Evolutionary conservation across 2,797 vertebrate species (phyloP), one percentile per base, ranked within the genome.

Genomic region (Premnoplex brunnescens): DNA sequence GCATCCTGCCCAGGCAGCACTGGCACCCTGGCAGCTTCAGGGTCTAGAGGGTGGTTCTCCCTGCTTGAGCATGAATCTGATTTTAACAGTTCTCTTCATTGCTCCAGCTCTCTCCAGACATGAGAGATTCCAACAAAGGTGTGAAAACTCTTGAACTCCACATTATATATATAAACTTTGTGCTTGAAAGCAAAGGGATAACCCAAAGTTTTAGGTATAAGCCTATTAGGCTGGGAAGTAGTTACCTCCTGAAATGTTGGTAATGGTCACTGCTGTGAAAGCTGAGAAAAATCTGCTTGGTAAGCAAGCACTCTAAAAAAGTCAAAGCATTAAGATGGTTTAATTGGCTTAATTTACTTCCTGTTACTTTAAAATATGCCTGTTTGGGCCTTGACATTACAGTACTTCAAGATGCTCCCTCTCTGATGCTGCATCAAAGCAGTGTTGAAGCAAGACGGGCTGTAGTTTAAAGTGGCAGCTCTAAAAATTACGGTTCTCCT

Each of bases 281-380:
- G 48, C 88, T 64, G 73, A 76, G 78, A 67, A 95, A 96, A 93
- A 94, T 88, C 66, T 95, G 77, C 96, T 89, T 85, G 69, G 85
- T 68, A 94, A 95, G 86, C 86, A 97, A 91, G 69, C 49, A 37
- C 59, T 93, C 83, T 64, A 72, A 93, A 86, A 77, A 92, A 85
- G 78, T 85, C 81, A 86, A 79, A 88, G 89, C 74, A 55, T 95
- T 91, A 94, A 93, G 85, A 93, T 94, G 88, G 93, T 88, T 96
- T 97, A 97, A 97, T 97, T 96, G 92, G 93, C 88, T 97, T 94
- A 94, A 97, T 97, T 97, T 97, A 93, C 89, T 97, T 95, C 88
- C 96, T 88, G 72, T 95, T 96, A 74, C 93, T 97, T 96, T 96
- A 96, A 97, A 97, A 96, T 95, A 96, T 93, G 92, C 55, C 52